These are phyloP conservation scores for Rattus rattus DNA, from an alignment of 2,113 vertebrate genomes.

Conservation along the genomic window DNA sequence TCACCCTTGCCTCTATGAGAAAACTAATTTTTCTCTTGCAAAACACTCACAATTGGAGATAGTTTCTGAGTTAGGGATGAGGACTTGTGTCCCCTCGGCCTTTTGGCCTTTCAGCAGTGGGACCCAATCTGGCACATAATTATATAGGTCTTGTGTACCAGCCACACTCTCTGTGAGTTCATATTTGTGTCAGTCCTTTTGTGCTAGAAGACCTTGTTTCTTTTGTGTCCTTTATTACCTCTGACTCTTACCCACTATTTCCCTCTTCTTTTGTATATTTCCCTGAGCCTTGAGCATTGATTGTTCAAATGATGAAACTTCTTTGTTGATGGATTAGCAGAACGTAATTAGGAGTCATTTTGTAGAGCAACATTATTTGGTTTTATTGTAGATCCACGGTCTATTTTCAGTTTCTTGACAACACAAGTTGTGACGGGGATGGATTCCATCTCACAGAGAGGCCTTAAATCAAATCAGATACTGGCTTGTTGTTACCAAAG, in stretches of 20 bases:
- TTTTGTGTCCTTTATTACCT: not conserved
- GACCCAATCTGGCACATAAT: not conserved
- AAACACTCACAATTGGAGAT: not conserved
- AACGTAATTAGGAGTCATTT: not conserved
- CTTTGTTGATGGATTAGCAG: not conserved
- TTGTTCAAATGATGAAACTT: not conserved
- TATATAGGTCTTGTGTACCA: not conserved
- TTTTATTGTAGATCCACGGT: not conserved
- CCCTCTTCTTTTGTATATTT: not conserved
- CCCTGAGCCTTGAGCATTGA: too few species aligned
- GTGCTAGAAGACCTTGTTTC: not conserved
- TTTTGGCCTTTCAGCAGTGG: not conserved
- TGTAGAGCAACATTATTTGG: not conserved
- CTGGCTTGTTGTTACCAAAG: not conserved
- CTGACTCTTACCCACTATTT: not conserved
- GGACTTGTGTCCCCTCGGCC: not conserved
- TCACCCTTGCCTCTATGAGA: too few species aligned
- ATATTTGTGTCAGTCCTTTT: not conserved
- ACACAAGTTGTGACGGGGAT: not conserved
- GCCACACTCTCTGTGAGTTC: not conserved
- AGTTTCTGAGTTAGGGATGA: not conserved
- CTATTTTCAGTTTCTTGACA: not conserved
- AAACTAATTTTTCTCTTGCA: not conserved
- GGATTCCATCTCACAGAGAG: not conserved
- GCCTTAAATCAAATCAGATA: not conserved